Base-by-base conservation (phyloP, 2,888 invertebrate species). In the Cryptus viduatorius region DNA sequence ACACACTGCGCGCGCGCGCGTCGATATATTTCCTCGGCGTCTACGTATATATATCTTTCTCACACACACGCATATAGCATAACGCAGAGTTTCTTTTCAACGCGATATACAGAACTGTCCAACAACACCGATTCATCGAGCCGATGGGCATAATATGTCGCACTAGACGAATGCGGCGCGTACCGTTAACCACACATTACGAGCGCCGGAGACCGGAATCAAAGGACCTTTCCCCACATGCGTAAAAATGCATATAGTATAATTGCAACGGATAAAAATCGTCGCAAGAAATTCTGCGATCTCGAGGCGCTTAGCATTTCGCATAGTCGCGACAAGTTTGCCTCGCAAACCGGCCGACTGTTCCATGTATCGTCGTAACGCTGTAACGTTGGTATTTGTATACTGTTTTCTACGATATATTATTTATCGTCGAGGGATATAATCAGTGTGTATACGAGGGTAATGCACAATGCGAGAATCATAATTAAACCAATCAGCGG, bases 401-500 rank as follows among this genome's bases (percentile, higher is more conserved):
- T 29, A 12, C 12, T 14, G 14, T 59, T 59, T 59, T 24, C 59
- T 29, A 14, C 2, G 59, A 12, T 59, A 10, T 7, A 14, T 37
- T 37, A 64, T 64, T n/a, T n/a, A 42, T 42, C 37, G 29, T 5
- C n/a, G 19, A 19, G 4, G 4, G 16, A 56, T 56, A 56, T 16
- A 4, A n/a, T 76, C 37, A 76, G 50, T 75, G 53, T 56, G 46
- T 61, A 77, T 61, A 61, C 59, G 72, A 76, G 61, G 68, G 79
- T 78, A 80, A 79, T 65, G 84, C 59, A 86, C 86, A 85, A 85
- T 83, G 84, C 85, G 73, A 68, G 84, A 86, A 87, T 88, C 86
- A 87, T 87, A 88, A 89, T 88, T 88, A 86, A 84, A 78, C 80
- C 87, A 88, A 88, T 87, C 87, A 84, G 79, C 88, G 86, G 81